Evolutionary conservation across 2,113 vertebrate genomes (phyloP).

Genomic region (Macroglossus sobrinus): DNA sequence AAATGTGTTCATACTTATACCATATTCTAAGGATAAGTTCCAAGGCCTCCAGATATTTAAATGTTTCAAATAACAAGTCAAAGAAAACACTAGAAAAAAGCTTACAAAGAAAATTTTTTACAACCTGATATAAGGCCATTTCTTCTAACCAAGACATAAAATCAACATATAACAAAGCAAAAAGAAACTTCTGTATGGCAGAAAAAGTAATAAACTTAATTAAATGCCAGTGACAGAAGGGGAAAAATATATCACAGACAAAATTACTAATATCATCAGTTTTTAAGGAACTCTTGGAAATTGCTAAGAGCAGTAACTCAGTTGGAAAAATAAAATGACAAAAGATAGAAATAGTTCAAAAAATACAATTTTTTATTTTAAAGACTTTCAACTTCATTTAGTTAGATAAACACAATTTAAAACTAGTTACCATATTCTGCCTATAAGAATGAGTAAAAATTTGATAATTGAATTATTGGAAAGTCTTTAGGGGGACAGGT

Average conservation of each 20-base stretch:
- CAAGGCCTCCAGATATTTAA: background rate
- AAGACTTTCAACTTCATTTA: background rate
- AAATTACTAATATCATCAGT: background rate
- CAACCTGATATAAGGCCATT: background rate
- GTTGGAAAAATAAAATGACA: background rate
- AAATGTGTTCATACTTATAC: background rate
- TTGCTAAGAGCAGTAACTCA: background rate
- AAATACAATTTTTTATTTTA: background rate
- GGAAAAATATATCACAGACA: background rate
- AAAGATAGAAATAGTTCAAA: background rate
- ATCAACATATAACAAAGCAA: background rate
- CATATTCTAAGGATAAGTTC: background rate
- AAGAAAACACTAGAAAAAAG: background rate
- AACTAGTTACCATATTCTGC: background rate
- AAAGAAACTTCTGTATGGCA: background rate
- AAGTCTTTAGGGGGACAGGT: background rate
- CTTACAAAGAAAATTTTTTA: background rate
- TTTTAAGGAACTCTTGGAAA: background rate
- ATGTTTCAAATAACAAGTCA: background rate
- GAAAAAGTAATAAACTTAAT: background rate
- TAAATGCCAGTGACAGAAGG: background rate
- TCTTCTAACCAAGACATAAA: background rate
- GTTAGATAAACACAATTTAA: background rate
- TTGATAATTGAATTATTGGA: background rate
- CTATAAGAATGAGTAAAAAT: background rate